Evolutionary conservation across 2,113 vertebrate species (phyloP), one percentile per base, ranked within the genome.

Genomic region (Neolamprologus variostigma): DNA sequence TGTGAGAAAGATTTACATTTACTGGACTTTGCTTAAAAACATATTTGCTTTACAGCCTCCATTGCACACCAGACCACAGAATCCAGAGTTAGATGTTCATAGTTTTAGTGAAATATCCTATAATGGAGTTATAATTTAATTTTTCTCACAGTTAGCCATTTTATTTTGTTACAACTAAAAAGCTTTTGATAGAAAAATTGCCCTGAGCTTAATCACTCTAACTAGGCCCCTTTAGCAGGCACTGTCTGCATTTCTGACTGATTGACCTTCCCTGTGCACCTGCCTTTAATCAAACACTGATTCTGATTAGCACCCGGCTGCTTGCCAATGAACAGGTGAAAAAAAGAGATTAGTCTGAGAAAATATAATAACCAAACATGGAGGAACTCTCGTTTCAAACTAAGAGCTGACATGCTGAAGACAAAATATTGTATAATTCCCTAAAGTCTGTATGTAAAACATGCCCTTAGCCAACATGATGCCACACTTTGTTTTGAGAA

Each of bases 281-380:
- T 90, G 91, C 78, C 31, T 86, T 82, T 82, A 88, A 89, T 93
- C 88, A 91, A 76, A 13, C 68, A 31, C 81, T 59, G 82, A 88
- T 82, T 88, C 19, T 86, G 81, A 91, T 93, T 87, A 83, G 73
- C 40, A 55, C 83, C 31, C 6, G 13, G 40, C 33, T 13, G 35
- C 28, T 13, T 19, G 28, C 9, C 63, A 40, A 28, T 86, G 61
- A 89, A 63, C 54, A 76, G 26, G 35, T 28, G 37, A 78, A 86
- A 83, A 40, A 6, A 4, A 45, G 12, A 40, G 13, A 57, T 79
- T 55, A 84, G 16, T 33, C 5, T 26, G 51, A 26, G 42, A 80
- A 33, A 83, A 66, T 45, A 10, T n/a, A 53, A 40, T 78, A 78
- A 78, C 45, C 10, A 19, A 42, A 16, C 17, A 78, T 9, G 16